Evolutionary conservation across 2,113 vertebrate genomes (phyloP).

Genomic region (Cygnus atratus): DNA sequence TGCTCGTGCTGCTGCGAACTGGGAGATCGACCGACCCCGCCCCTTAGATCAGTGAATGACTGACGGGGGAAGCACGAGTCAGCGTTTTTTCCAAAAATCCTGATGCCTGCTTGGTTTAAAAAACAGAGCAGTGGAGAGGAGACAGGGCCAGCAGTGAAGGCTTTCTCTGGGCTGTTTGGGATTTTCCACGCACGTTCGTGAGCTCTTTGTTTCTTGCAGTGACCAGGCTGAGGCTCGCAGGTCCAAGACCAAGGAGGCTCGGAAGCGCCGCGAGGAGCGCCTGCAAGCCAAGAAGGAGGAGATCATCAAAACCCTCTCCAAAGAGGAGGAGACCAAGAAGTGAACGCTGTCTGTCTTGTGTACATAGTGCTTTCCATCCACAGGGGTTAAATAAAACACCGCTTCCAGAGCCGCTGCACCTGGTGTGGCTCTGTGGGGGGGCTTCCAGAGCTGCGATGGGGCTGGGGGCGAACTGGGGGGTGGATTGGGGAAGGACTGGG

Average conservation of each 20-base stretch:
- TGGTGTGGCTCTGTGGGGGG: accelerated
- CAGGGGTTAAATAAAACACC: conserved; percentile 11
- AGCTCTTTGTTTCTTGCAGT: conserved; percentile 52
- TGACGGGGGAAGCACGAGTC: not conserved
- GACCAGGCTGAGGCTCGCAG: conserved; percentile 97
- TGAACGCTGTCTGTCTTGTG: conserved; percentile 47
- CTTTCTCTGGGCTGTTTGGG: accelerated
- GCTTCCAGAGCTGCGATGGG: accelerated
- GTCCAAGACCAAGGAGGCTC: conserved; percentile 96
- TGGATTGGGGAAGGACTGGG: no score
- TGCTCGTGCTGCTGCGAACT: accelerated
- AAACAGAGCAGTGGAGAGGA: no score
- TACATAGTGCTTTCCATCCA: not conserved
- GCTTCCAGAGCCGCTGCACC: accelerated
- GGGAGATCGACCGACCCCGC: not conserved
- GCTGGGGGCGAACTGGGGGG: not conserved
- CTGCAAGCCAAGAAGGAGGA: conserved; percentile 98
- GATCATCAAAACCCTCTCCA: conserved; percentile 93
- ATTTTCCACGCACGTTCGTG: accelerated
- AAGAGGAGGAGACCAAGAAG: conserved; percentile 97
- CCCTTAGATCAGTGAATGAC: accelerated
- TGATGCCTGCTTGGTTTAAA: no score
- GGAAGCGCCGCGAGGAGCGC: conserved; percentile 93
- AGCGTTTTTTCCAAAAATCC: not conserved
- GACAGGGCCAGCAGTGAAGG: accelerated